Evolutionary conservation across 2,888 invertebrate species (phyloP), one percentile per base, ranked within the genome.

Genomic region (Melanostoma mellinum): DNA sequence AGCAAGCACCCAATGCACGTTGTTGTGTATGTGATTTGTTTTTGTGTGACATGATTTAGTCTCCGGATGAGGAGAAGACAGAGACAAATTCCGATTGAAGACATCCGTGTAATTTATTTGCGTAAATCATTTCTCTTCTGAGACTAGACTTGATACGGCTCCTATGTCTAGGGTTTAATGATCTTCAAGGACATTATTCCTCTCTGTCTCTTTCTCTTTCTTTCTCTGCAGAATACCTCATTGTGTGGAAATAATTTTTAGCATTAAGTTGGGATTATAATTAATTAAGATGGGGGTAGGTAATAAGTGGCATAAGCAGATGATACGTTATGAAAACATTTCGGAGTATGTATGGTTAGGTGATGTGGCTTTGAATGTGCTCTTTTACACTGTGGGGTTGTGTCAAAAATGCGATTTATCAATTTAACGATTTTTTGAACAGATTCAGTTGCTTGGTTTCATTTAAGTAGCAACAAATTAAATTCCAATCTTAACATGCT

Each of bases 201-300:
- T 35, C 44, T 36, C 46, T n/a, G n/a, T n/a, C 1, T 20, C 20
- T 20, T 20, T 20, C 20, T 20, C 20, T 20, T 20, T 20, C 20
- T 20, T 20, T 20, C 20, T 20, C 6, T 44, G 44, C 0, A 4
- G 44, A 9, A 52, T 8, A 30, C 52, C 6, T n/a, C 33, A 32
- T 52, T 32, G 33, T 33, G 52, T 52, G 52, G 52, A n/a, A 52
- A 9, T 6, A 9, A 40, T 40, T 9, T 40, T 46, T 50, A n/a
- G 50, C 68, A 44, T 68, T 75, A 60, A 75, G 67, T 53, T 75
- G 46, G 75, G 68, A 75, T 68, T 75, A 75, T 44, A 60, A 68
- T 75, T 75, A 53, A 74, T 69, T 69, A 60, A 71, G 60, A 52
- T 56, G n/a, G 36, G 36, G 48, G 10, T 1, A 46, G 48, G 10